Evolutionary conservation across 2,797 vertebrate genomes (phyloP).

Genomic region (Oreochromis grahami): DNA sequence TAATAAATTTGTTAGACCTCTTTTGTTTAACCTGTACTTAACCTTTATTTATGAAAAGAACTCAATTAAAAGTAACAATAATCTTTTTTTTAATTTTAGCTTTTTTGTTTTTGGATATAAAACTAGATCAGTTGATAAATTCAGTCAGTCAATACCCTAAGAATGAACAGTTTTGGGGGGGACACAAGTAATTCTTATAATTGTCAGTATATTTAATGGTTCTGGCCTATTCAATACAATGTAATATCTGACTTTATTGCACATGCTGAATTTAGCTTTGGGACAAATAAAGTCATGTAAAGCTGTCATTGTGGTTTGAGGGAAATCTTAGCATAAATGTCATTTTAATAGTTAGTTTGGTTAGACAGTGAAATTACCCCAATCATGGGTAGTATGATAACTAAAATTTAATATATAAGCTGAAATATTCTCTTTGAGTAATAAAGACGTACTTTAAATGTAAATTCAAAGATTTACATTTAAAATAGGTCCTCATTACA

Average conservation of each 20-base stretch:
- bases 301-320: neutral
- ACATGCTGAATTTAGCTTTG: neutral
- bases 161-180: neutral
- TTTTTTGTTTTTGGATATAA: neutral
- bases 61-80: conserved; percentile 29
- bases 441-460: neutral
- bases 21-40: conserved; percentile 58
- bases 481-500: neutral
- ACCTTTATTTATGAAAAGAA: conserved; percentile 40
- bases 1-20: conserved; percentile 55
- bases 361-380: neutral
- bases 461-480: neutral
- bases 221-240: neutral
- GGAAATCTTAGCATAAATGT: too few relatives aligned
- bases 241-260: neutral
- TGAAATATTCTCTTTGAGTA: neutral
- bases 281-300: neutral
- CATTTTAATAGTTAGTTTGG: neutral
- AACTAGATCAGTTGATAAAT: neutral
- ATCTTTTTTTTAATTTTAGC: neutral
- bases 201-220: neutral
- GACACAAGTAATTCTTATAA: neutral
- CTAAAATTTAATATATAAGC: neutral
- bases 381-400: neutral
- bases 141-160: neutral